Percentiles rank a stretch among this genome's conserved stretches.
Conservation (phyloP, 2,888 invertebrate species). For the Crossocerus cetratus region DNA sequence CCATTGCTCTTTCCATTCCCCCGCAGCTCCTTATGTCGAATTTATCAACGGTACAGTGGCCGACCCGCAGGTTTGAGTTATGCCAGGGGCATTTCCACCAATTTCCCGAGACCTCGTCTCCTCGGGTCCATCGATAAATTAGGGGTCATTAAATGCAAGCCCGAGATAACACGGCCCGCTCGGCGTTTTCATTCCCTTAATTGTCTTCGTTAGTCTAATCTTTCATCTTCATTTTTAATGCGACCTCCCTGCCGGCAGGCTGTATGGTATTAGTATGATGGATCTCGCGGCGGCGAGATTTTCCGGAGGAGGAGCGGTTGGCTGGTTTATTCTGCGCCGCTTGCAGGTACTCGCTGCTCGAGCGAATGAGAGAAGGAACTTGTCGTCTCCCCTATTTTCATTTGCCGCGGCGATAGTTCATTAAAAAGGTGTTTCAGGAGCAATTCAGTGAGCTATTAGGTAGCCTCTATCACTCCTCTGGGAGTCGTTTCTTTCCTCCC, state of each 20-base stretch:
- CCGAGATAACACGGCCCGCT: background rate
- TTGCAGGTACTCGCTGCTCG: conserved; percentile 14
- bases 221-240: background rate
- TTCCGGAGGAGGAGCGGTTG: background rate
- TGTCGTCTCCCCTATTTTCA: conserved; percentile 77
- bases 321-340: conserved; percentile 31
- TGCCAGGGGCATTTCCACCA: conserved; percentile 11
- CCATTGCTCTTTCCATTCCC: conserved; percentile 22
- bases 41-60: conserved; percentile 57
- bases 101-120: conserved; percentile 19
- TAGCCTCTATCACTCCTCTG: conserved; percentile 79
- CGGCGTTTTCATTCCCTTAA: background rate
- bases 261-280: conserved; percentile 1
- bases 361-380: conserved; percentile 35
- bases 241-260: too few relatives aligned
- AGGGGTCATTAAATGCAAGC: background rate
- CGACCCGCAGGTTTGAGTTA: conserved; percentile 5
- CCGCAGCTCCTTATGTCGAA: conserved; percentile 40
- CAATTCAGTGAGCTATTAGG: conserved; percentile 85
- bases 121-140: conserved; percentile 6
- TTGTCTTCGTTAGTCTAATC: background rate
- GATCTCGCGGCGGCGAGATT: background rate
- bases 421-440: conserved; percentile 86
- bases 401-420: conserved; percentile 81
- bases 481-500: conserved; percentile 76